Evolutionary conservation across 1,140 invertebrate species (phyloP), one percentile per base, ranked within the genome.

Genomic region (Batillaria attramentaria): DNA sequence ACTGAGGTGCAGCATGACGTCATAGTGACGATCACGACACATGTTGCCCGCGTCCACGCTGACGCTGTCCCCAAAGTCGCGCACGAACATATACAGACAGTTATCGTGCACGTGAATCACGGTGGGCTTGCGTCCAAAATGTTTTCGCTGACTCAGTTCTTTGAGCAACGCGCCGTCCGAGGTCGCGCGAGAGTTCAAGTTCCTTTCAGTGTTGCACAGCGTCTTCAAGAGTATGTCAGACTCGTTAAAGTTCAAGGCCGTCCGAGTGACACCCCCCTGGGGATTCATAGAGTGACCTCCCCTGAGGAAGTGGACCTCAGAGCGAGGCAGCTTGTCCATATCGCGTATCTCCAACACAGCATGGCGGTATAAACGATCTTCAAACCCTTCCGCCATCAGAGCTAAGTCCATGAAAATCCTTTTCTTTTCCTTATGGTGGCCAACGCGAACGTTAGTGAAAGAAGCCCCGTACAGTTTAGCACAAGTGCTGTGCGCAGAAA

Each of bases 21-120:
- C 65, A 69, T 78, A 78, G 13, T 31, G 42, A 8, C 77, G 43
- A 39, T 60, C 65, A 0, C 50, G 37, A 57, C 77, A 78, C 42
- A 72, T 46, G 68, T 78, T 78, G 50, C 65, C 66, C 18, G 68
- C 43, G 43, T 70, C 39, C 42, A 70, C 66, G 37, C 65, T 72
- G 3, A 78, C 46, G 24, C 77, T 72, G 77, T 78, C 77, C n/a
- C 66, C 66, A 35, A 70, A 70, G 18, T 78, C 68, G 18, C 77
- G 28, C 20, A 70, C 33, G 20, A 78, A 2, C 28, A 78, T 28
- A 39, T 57, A 70, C 20, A 78, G 66, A 20, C 77, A 78, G n/a
- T 72, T 54, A 46, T 78, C 65, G 46, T 78, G 77, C 66, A 78
- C 35, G 2, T 50, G 65, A 18, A 39, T 46, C 37, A 60, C 50